Evolutionary conservation across 2,888 invertebrate species (phyloP).

Genomic region (Diploptera punctata): DNA sequence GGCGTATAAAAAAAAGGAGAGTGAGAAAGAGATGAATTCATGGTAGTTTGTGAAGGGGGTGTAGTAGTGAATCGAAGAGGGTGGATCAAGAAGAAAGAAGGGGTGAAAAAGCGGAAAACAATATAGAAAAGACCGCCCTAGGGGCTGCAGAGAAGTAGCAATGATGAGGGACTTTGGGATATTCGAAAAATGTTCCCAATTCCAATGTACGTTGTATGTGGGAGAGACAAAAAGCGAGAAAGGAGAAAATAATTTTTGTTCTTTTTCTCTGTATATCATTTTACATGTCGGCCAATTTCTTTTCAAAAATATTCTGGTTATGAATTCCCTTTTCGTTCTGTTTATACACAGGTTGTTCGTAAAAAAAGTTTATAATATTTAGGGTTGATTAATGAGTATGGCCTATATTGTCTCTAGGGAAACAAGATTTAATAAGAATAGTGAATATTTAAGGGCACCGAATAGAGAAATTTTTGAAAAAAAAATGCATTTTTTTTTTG

Average conservation of each 20-base stretch:
- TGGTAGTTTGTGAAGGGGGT: neutral
- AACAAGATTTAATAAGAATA: too few relatives aligned
- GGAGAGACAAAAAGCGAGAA: neutral
- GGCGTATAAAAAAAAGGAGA: conserved; percentile 3
- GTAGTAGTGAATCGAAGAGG: conserved; percentile 27
- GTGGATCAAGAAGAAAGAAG: neutral
- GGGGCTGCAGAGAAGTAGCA: conserved; percentile 22
- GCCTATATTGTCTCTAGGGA: too few relatives aligned
- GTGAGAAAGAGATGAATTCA: too few relatives aligned
- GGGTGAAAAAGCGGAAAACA: conserved; percentile 29
- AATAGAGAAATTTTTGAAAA: too few relatives aligned
- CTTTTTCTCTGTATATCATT: neutral
- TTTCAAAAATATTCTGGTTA: neutral
- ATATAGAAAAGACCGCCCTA: conserved; percentile 23
- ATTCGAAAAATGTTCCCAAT: conserved; percentile 42
- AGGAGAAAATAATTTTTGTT: too few relatives aligned
- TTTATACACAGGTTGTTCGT: too few relatives aligned
- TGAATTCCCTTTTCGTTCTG: too few relatives aligned
- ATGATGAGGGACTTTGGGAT: conserved; percentile 26
- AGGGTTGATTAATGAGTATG: too few relatives aligned
- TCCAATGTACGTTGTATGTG: conserved; percentile 8
- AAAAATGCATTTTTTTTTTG: too few relatives aligned
- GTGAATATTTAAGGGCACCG: too few relatives aligned
- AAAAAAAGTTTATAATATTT: too few relatives aligned
- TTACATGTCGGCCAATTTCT: neutral